Evolutionary conservation across 2,113 vertebrate species (phyloP).

Genomic region (Eretmochelys imbricata): DNA sequence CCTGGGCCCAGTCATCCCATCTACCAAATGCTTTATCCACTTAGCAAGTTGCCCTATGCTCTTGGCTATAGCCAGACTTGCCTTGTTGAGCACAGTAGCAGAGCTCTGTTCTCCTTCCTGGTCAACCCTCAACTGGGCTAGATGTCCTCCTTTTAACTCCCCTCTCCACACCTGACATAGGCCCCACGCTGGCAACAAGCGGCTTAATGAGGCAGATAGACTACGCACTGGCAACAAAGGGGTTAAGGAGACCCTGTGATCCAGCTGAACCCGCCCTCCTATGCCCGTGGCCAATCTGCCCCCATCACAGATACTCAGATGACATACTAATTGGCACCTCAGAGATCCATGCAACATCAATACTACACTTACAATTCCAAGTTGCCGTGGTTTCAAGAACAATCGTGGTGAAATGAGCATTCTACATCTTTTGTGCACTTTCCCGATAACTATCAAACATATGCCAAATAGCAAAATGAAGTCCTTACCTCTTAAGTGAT

Average conservation of each 20-base stretch:
- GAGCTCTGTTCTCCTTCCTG: background rate
- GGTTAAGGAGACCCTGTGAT: too few relatives aligned
- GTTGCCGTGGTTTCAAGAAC: background rate
- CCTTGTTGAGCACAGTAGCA: background rate
- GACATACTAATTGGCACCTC: background rate
- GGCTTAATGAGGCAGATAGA: too few relatives aligned
- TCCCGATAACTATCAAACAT: background rate
- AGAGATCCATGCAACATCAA: background rate
- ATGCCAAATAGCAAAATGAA: background rate
- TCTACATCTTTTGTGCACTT: background rate
- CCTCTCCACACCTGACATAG: background rate
- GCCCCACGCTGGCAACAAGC: too few relatives aligned
- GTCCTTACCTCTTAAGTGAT: conserved; percentile 80
- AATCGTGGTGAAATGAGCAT: background rate
- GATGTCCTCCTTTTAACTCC: background rate
- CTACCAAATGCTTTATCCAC: background rate
- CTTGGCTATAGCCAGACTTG: background rate
- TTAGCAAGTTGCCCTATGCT: background rate
- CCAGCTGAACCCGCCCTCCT: too few relatives aligned
- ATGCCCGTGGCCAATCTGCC: too few relatives aligned
- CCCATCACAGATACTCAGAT: background rate
- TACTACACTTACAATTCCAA: background rate
- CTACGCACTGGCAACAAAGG: too few relatives aligned
- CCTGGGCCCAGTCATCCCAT: background rate
- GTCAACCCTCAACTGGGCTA: background rate